phyloP scores from a whole-genome alignment of 92 coral and sea anemone genomes.

The Heteractis magnifica region DNA sequence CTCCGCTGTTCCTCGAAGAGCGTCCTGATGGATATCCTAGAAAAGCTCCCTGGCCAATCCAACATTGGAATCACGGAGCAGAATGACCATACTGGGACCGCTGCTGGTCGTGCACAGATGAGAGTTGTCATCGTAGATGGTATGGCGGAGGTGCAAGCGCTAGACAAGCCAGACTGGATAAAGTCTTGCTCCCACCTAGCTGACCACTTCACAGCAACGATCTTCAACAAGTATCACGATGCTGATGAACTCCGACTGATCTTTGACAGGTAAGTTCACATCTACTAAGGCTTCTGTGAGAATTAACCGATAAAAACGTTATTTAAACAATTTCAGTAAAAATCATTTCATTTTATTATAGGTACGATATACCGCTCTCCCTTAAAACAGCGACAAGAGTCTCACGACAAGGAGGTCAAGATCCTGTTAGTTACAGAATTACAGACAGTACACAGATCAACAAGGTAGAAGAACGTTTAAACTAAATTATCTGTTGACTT shows the following conservation, averaged over 20 bases:
- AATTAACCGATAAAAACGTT: constrained; percentile 5
- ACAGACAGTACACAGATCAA: constrained; percentile 45
- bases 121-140: constrained; percentile 43
- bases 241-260: constrained; percentile 45
- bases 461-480: background rate
- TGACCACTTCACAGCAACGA: constrained; percentile 36
- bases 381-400: constrained; percentile 45
- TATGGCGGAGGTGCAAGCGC: constrained; percentile 45
- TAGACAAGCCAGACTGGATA: constrained; percentile 50
- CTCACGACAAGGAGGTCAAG: constrained; percentile 25
- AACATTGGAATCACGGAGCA: background rate
- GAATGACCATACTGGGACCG: background rate
- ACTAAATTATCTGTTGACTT: constrained; percentile 30
- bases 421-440: constrained; percentile 40
- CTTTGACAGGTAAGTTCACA: constrained; percentile 52
- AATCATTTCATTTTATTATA: constrained; percentile 30
- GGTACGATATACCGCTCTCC: constrained; percentile 53
- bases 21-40: constrained; percentile 34
- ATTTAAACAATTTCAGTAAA: constrained; percentile 20
- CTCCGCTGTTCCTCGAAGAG: constrained; percentile 57
- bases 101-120: background rate
- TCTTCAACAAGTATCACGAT: constrained; percentile 40
- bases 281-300: constrained; percentile 30
- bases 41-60: constrained; percentile 1
- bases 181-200: constrained; percentile 47